phyloP scores from a whole-genome alignment of 2,888 invertebrate species.

The Dinocampus coccinellae region DNA sequence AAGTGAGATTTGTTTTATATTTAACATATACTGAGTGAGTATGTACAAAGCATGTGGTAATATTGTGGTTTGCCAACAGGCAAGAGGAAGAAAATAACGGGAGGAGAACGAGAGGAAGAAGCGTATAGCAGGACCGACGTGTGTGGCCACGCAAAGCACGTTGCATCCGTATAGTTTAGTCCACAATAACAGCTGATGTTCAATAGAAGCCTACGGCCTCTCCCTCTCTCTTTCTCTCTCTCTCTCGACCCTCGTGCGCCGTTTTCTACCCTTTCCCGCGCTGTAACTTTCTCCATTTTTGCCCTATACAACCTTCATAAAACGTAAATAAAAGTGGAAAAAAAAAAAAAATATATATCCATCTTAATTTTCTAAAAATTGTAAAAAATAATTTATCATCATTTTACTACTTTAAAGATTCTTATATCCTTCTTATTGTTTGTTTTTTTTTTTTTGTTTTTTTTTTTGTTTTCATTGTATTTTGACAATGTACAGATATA shows the following conservation, averaged over 20 bases:
- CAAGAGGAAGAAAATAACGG: conserved; percentile 22
- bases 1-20: not conserved
- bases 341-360: not conserved
- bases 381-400: conserved; percentile 20
- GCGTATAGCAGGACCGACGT: conserved; percentile 48
- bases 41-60: conserved; percentile 33
- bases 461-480: conserved; percentile 25
- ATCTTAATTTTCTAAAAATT: conserved; percentile 6
- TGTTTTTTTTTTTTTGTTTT: not conserved
- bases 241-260: conserved; percentile 11
- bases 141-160: conserved; percentile 51
- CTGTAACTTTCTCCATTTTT: not conserved
- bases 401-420: conserved; percentile 14
- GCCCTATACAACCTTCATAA: not conserved
- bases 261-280: conserved; percentile 18
- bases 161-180: conserved; percentile 52
- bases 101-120: conserved; percentile 37
- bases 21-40: not conserved
- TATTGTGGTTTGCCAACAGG: conserved; percentile 37
- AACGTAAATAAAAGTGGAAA: not conserved
- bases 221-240: conserved; percentile 18
- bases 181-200: conserved; percentile 55
- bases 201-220: conserved; percentile 48
- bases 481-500: conserved; percentile 35
- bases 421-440: conserved; percentile 2